Conservation (phyloP, 2,113 vertebrate species). For the Ondatra zibethicus region DNA sequence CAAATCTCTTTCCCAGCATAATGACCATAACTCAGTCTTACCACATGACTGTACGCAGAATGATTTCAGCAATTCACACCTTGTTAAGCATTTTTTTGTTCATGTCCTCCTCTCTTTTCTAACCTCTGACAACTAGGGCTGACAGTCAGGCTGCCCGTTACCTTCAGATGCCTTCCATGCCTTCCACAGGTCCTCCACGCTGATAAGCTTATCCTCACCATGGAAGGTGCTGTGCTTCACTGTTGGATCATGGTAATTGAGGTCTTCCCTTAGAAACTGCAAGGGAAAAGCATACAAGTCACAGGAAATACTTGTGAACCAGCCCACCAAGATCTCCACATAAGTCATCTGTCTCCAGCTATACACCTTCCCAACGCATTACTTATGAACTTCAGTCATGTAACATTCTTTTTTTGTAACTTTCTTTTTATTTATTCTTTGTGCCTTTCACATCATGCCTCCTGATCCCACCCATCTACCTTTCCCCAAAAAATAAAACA, state of each 20-base stretch:
- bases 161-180: conserved; percentile 97
- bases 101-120: conserved; percentile 40
- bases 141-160: conserved; percentile 78
- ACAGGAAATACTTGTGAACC: not conserved
- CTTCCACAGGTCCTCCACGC: conserved; percentile 98
- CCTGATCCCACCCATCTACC: not conserved
- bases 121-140: not conserved
- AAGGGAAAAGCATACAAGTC: conserved; percentile 73
- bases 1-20: not conserved
- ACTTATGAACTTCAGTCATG: not conserved
- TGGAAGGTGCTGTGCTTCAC: conserved; percentile 98
- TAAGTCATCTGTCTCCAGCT: not conserved
- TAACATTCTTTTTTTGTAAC: not conserved
- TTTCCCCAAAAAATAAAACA: not conserved
- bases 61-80: conserved; percentile 49
- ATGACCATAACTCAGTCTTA: conserved; percentile 38
- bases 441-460: not conserved
- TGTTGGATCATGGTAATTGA: conserved; percentile 98
- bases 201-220: conserved; percentile 98
- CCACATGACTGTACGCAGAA: conserved; percentile 29
- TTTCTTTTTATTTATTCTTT: not conserved
- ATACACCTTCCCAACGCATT: not conserved
- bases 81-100: conserved; percentile 57
- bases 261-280: conserved; percentile 97
- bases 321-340: not conserved